These are phyloP conservation scores for Elanus axillaris DNA, from an alignment of 2,113 vertebrate species.

Conservation along the genomic window DNA sequence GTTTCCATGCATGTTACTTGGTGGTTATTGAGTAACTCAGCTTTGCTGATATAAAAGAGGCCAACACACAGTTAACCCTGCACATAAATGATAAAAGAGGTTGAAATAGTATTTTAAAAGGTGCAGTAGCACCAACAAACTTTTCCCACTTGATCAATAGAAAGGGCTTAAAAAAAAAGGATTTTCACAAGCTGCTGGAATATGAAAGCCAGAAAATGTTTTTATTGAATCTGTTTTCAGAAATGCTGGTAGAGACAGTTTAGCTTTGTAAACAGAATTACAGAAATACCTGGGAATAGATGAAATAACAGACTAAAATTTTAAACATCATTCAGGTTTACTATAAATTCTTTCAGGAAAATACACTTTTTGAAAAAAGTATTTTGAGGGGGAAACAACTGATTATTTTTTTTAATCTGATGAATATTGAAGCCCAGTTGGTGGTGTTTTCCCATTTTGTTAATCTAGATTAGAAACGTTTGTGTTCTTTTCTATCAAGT, in stretches of 20 bases:
- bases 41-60: neutral
- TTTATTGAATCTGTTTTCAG: neutral
- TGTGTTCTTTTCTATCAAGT: neutral
- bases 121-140: neutral
- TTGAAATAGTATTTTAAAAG: neutral
- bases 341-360: neutral
- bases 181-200: neutral
- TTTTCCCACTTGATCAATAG: neutral
- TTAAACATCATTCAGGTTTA: neutral
- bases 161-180: neutral
- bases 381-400: neutral
- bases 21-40: neutral
- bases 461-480: neutral
- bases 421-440: neutral
- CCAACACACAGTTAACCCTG: neutral
- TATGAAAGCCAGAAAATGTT: neutral
- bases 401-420: fast-evolving
- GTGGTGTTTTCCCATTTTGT: neutral
- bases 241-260: neutral
- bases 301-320: neutral
- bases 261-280: neutral
- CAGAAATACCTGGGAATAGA: neutral
- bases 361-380: neutral
- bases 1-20: neutral
- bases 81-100: neutral